These are phyloP conservation scores for Rhinoderma darwinii DNA, from an alignment of 2,113 vertebrate genomes.

Conservation along the genomic window DNA sequence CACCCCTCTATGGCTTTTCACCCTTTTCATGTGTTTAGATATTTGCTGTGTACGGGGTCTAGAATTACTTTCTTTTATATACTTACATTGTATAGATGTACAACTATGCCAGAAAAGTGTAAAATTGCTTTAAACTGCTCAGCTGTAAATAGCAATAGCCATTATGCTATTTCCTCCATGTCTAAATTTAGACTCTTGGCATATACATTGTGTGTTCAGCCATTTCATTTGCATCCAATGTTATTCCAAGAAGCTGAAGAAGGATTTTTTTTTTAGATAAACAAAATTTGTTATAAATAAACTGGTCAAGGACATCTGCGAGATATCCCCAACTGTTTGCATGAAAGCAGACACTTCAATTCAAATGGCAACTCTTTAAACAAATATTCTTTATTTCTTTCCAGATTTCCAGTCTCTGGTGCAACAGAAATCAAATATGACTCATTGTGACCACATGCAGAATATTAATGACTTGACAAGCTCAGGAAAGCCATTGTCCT, in stretches of 20 bases:
- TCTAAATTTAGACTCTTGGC: conserved; percentile 21
- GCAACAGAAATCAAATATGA: conserved; percentile 45
- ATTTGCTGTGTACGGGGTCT: too few species aligned
- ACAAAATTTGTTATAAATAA: conserved; percentile 43
- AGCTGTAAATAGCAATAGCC: neutral
- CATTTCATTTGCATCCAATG: neutral
- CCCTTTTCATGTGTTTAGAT: too few species aligned
- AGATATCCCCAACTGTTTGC: conserved; percentile 24
- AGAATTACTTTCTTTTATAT: neutral
- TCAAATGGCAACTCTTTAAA: conserved; percentile 42
- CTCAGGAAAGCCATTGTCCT: conserved; percentile 29
- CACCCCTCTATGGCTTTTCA: too few species aligned
- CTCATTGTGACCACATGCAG: conserved; percentile 51
- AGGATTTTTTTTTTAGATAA: conserved; percentile 25
- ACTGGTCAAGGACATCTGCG: conserved; percentile 34
- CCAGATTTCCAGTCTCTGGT: conserved; percentile 47
- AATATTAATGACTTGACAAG: conserved; percentile 36
- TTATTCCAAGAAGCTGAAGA: conserved; percentile 19
- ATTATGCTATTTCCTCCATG: neutral
- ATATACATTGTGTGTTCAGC: neutral
- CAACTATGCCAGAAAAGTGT: neutral
- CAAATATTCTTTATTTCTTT: conserved; percentile 32
- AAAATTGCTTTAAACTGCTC: neutral
- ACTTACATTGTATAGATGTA: neutral
- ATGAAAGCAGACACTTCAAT: conserved; percentile 27